Conservation (phyloP, 2,113 vertebrate genomes). For the Lutjanus erythropterus region DNA sequence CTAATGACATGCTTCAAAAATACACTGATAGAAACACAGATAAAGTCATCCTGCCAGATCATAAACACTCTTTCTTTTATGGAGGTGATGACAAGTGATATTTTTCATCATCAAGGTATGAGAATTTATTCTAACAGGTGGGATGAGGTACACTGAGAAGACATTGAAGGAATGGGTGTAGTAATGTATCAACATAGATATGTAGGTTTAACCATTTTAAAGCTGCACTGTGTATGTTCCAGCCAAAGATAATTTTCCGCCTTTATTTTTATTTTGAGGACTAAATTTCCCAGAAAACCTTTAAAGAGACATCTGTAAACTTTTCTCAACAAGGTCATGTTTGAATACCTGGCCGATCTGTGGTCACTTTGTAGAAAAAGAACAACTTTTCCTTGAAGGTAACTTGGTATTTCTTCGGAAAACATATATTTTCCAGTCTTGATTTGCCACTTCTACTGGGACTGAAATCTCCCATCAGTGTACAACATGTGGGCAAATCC, state of each 20-base stretch:
- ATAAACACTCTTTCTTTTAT: too few relatives aligned
- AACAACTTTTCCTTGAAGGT: conserved; percentile 6
- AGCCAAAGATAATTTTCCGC: not conserved
- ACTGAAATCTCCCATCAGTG: not conserved
- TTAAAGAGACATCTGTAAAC: conserved; percentile 37
- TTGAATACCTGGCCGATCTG: not conserved
- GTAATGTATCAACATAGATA: not conserved
- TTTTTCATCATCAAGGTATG: too few relatives aligned
- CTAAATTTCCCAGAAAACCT: conserved; percentile 33
- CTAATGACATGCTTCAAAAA: too few relatives aligned
- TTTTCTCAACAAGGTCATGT: conserved; percentile 9
- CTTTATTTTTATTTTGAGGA: not conserved
- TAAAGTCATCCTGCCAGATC: too few relatives aligned
- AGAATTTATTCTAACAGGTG: not conserved
- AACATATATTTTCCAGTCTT: conserved; percentile 24
- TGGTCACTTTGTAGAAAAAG: conserved; percentile 22
- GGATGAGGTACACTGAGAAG: not conserved
- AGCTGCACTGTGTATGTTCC: conserved; percentile 10
- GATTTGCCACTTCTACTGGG: conserved; percentile 14
- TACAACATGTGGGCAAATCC: conserved; percentile 20
- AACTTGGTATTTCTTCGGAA: conserved; percentile 12
- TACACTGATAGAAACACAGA: too few relatives aligned
- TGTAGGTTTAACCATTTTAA: not conserved
- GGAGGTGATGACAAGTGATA: too few relatives aligned
- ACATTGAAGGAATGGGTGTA: not conserved